These are phyloP conservation scores for Mustelus asterias DNA, from an alignment of 2,113 vertebrate genomes.

Conservation along the genomic window DNA sequence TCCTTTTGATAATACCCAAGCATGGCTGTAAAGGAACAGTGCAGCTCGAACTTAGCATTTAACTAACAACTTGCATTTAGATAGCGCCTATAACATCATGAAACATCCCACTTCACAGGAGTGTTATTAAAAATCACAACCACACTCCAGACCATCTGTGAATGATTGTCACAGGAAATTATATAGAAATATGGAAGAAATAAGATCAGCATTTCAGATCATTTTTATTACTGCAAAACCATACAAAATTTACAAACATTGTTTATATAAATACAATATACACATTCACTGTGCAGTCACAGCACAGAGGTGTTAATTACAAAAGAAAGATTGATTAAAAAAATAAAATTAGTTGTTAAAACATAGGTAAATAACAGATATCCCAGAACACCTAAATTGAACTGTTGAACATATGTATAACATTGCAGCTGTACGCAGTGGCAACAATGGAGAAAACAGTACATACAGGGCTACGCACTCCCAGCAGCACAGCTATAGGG, in stretches of 20 bases:
- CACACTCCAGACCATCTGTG: not conserved
- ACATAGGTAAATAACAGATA: not conserved
- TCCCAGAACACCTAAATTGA: not conserved
- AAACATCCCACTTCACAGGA: not conserved
- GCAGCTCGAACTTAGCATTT: not conserved
- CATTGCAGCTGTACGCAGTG: not conserved
- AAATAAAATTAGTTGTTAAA: not conserved
- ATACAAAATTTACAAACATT: slow-evolving; percentile 26
- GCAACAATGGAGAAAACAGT: not conserved
- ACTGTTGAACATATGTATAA: not conserved
- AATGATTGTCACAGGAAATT: not conserved
- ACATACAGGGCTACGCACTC: not conserved
- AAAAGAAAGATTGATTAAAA: not conserved
- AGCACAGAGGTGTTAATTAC: not conserved
- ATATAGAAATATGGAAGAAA: not conserved
- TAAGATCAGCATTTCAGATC: not conserved
- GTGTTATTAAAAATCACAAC: not conserved
- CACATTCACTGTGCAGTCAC: not conserved
- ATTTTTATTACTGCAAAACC: slow-evolving; percentile 13
- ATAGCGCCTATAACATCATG: not conserved
- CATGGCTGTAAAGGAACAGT: not conserved
- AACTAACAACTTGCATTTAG: not conserved
- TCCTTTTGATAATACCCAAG: not conserved
- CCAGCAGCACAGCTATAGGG: not conserved
- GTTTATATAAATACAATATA: slow-evolving; percentile 8